Conservation (phyloP, 2,888 invertebrate species). For the Helleia helle region DNA sequence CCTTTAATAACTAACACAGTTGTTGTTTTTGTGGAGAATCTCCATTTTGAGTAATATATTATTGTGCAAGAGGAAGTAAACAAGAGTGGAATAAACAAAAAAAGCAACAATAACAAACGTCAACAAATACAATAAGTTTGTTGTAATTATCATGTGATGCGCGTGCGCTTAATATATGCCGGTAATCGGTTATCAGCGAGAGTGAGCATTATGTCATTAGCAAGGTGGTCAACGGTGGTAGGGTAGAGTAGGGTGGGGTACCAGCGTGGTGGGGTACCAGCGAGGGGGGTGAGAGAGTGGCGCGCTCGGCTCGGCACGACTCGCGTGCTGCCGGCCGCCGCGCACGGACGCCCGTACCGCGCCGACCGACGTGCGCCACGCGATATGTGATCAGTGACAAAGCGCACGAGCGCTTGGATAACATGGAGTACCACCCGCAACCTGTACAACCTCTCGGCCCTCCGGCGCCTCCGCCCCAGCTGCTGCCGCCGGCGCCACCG, state of each 20-base stretch:
- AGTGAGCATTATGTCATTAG: constrained; percentile 47
- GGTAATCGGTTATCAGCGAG: constrained; percentile 48
- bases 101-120: neutral
- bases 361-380: constrained; percentile 42
- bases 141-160: constrained; percentile 16
- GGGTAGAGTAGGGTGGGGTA: constrained; percentile 16
- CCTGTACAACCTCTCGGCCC: constrained; percentile 74
- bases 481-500: constrained; percentile 71
- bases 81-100: neutral
- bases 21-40: too few species aligned
- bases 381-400: constrained; percentile 56
- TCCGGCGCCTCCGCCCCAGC: constrained; percentile 78
- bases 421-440: constrained; percentile 68
- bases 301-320: constrained; percentile 22
- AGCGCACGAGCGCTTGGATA: constrained; percentile 27
- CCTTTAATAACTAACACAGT: too few species aligned
- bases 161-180: constrained; percentile 32
- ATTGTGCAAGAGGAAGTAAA: too few species aligned
- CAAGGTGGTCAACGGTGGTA: too few species aligned
- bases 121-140: constrained; percentile 4
- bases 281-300: constrained; percentile 19
- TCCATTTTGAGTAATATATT: too few species aligned
- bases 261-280: constrained; percentile 25
- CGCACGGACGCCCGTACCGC: constrained; percentile 36
- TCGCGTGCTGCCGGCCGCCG: constrained; percentile 37